phyloP scores from a whole-genome alignment of 2,113 vertebrate genomes.

The Butorides virescens region DNA sequence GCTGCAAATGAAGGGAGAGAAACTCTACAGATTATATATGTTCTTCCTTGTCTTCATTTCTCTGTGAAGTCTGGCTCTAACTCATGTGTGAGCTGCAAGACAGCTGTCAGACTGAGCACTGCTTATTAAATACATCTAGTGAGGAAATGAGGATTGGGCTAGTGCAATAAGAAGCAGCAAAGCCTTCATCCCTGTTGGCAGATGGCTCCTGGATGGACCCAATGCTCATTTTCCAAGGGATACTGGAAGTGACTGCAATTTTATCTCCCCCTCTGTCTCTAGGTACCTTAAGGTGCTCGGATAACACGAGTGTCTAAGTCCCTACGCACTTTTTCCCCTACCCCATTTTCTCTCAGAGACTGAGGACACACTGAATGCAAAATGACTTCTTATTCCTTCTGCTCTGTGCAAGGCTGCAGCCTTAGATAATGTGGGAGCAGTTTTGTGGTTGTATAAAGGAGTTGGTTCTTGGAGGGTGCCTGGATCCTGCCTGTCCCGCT shows the following conservation, averaged over 20 bases:
- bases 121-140: not conserved
- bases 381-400: not conserved
- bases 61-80: not conserved
- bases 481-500: not conserved
- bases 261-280: not conserved
- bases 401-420: not conserved
- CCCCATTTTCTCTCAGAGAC: not conserved
- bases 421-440: not conserved
- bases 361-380: not conserved
- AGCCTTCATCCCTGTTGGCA: not conserved
- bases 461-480: not conserved
- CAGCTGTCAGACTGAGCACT: slow-evolving; percentile 19
- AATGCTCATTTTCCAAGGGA: not conserved
- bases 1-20: not conserved
- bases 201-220: not conserved
- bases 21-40: not conserved
- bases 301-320: not conserved
- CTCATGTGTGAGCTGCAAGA: slow-evolving; percentile 3
- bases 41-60: slow-evolving; percentile 8
- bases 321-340: not conserved
- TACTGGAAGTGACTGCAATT: not conserved
- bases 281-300: not conserved
- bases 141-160: not conserved
- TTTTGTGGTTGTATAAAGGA: not conserved
- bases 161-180: not conserved